A percentile compares a stretch with the other conserved stretches of the same genome.
Conservation (phyloP, 2,888 invertebrate species). For the Metellina segmentata region DNA sequence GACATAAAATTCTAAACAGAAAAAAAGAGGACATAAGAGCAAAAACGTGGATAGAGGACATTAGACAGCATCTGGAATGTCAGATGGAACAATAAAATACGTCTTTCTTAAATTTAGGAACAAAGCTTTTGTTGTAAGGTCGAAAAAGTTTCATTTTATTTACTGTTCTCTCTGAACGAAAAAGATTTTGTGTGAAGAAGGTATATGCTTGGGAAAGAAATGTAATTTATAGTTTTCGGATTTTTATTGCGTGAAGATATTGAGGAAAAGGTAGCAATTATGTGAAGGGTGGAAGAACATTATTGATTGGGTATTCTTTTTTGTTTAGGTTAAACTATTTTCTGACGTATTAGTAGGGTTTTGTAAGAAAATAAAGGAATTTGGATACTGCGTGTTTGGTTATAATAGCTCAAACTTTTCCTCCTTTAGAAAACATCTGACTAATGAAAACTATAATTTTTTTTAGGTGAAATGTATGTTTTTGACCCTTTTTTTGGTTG, state of each 20-base stretch:
- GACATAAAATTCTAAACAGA: neutral
- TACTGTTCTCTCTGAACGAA: neutral
- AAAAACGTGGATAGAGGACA: neutral
- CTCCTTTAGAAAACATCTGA: no score
- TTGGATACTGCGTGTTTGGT: no score
- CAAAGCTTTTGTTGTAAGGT: neutral
- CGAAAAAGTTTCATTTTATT: neutral
- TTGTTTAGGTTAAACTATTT: no score
- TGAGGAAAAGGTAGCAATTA: neutral
- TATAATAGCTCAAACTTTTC: no score
- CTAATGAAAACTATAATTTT: no score
- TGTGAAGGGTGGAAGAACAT: neutral
- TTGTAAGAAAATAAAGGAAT: no score
- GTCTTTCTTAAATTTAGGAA: conserved; percentile 7
- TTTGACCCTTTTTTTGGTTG: no score
- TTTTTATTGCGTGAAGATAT: neutral
- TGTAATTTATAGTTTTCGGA: neutral
- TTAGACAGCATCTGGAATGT: conserved; percentile 24
- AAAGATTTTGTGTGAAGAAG: neutral
- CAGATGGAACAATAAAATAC: conserved; percentile 35
- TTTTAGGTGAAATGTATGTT: no score
- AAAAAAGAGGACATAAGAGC: neutral
- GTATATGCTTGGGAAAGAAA: neutral
- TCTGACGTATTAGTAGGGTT: no score
- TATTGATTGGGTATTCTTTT: no score